Conservation (phyloP, 2,888 invertebrate species). For the Pelosia muscerda region DNA sequence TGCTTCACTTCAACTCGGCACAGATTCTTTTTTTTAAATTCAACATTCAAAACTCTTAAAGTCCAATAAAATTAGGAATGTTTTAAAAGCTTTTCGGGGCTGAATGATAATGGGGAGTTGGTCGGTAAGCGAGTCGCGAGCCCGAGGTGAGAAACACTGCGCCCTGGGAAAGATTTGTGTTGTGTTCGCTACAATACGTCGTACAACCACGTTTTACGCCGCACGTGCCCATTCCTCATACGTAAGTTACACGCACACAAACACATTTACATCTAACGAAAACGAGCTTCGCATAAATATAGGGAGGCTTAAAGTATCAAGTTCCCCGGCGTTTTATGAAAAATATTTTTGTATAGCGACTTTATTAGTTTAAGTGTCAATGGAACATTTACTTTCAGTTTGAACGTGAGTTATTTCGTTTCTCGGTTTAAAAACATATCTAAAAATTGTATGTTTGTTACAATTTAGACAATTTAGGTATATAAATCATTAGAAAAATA, state of each 20-base stretch:
- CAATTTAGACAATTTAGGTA: too few relatives aligned
- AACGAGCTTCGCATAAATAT: conserved; percentile 41
- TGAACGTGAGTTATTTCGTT: conserved; percentile 37
- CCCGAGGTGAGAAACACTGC: conserved; percentile 50
- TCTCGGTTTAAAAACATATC: background rate
- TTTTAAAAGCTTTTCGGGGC: conserved; percentile 64
- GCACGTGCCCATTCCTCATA: conserved; percentile 46
- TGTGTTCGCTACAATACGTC: conserved; percentile 58
- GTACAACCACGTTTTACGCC: conserved; percentile 46
- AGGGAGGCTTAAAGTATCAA: conserved; percentile 53
- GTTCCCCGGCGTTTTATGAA: conserved; percentile 51
- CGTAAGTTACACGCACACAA: conserved; percentile 43
- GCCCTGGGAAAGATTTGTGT: conserved; percentile 62
- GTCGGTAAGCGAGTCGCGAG: conserved; percentile 29
- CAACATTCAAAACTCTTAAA: conserved; percentile 34
- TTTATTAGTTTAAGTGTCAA: conserved; percentile 47
- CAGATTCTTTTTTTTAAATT: conserved; percentile 28
- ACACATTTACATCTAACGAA: conserved; percentile 44
- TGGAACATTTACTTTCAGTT: conserved; percentile 41
- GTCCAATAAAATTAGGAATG: conserved; percentile 64
- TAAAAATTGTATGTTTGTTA: too few relatives aligned
- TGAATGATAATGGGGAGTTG: conserved; percentile 59
- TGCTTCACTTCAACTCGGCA: conserved; percentile 7
- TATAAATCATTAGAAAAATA: too few relatives aligned
- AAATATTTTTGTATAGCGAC: conserved; percentile 47